phyloP scores from a whole-genome alignment of 2,797 vertebrate species.

The Lerista edwardsae region DNA sequence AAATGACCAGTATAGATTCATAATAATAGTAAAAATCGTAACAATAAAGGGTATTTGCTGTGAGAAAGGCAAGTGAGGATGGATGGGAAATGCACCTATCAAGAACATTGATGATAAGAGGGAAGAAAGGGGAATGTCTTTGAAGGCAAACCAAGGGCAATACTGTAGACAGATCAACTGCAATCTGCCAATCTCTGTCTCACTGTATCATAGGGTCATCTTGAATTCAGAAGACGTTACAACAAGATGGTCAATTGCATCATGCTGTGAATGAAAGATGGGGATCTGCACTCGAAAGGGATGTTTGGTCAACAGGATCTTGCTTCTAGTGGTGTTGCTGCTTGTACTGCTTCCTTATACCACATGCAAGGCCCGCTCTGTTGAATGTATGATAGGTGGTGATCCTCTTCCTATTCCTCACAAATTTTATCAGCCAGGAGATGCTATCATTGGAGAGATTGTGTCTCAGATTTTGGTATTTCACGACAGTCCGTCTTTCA shows the following conservation, averaged over 20 bases:
- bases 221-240: neutral
- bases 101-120: no score
- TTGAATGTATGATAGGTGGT: neutral
- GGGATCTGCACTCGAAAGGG: neutral
- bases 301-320: neutral
- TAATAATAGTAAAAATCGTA: no score
- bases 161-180: no score
- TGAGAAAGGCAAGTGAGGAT: no score
- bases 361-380: neutral
- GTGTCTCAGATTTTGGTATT: neutral
- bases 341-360: neutral
- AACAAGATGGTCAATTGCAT: no score
- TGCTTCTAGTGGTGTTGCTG: neutral
- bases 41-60: no score
- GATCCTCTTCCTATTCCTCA: conserved; percentile 1
- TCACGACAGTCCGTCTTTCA: neutral
- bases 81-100: no score
- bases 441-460: neutral
- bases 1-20: no score
- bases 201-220: neutral
- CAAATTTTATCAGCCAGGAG: neutral
- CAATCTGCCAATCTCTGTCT: no score
- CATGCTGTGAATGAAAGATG: neutral
- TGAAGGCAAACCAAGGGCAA: no score
- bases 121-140: no score